These are phyloP conservation scores for Acanthaster planci DNA, from an alignment of 35 echinoderm and acorn worm genomes.

Conservation along the genomic window DNA sequence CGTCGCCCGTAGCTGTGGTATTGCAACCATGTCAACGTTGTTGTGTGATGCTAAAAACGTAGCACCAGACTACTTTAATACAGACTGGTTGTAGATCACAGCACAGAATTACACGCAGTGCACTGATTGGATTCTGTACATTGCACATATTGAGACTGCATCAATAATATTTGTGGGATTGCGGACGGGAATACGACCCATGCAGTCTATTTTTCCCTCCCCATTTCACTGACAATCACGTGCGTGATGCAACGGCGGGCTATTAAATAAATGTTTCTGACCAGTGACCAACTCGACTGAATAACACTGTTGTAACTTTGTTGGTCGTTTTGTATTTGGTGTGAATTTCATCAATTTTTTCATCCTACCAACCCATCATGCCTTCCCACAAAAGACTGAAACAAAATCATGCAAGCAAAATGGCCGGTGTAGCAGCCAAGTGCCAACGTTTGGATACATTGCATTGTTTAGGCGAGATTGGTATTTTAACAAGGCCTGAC, in stretches of 20 bases:
- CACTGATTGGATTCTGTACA: neutral
- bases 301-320: neutral
- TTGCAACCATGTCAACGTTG: neutral
- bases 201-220: neutral
- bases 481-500: neutral
- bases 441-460: constrained; percentile 10
- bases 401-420: constrained; percentile 7
- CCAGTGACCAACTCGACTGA: neutral
- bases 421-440: constrained; percentile 11
- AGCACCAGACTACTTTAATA: too few species aligned
- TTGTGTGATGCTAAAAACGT: too few species aligned
- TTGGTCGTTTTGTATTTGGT: neutral
- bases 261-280: neutral
- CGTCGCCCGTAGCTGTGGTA: neutral
- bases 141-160: too few species aligned
- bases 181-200: neutral
- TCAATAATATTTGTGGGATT: neutral
- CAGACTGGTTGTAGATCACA: too few species aligned
- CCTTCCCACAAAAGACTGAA: constrained; percentile 34
- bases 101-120: neutral
- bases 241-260: too few species aligned
- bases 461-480: constrained; percentile 17
- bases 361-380: neutral
- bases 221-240: neutral
- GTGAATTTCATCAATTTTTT: neutral